Evolutionary conservation across 2,113 vertebrate species (phyloP), one percentile per base, ranked within the genome.

Genomic region (Protomyctophum bolini): DNA sequence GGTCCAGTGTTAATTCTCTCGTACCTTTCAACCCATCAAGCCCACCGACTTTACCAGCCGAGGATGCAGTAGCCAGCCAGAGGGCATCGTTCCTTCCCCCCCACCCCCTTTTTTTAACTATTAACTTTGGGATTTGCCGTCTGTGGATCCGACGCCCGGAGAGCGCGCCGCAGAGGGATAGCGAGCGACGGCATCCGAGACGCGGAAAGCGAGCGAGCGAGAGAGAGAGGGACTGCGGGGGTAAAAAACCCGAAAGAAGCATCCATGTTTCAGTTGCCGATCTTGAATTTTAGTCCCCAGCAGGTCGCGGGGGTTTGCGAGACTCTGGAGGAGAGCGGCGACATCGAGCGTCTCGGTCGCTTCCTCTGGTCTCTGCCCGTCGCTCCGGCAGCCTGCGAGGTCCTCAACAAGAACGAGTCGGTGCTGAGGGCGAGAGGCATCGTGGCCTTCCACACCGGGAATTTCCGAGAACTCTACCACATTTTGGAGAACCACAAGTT

Each of bases 261-360:
- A 94, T 94, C 95, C 91, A 99, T 99, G 98, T 99, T 99, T 94
- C 97, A 99, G 93, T 91, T 99, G 93, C 98, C 98, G 84, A 96
- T 98, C 91, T 93, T 99, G 91, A 99, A 98, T 94, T 99, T 99
- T 91, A 99, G 98, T 92, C 96, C 98, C 92, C 96, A 98, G 98
- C 98, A 99, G 91, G 97, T 99, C 86, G 98, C 98, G 88, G 97
- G 98, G 95, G 98, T 99, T 86, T 99, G 98, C 91, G 98, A 99
- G 94, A 99, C 98, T 81, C 92, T 99, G 92, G 98, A 99, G 89
- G 98, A 99, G 83, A 99, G 97, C 91, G 98, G 98, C 84, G 98
- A 99, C 89, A 94, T 99, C 68, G 98, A 99, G 91, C 96, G 98
- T 85, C 93, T 99, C 80, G 97, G 97, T 74, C 97, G 98, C 91